phyloP scores from a whole-genome alignment of 1,140 invertebrate genomes.

The Aphelinus atriplicis region DNA sequence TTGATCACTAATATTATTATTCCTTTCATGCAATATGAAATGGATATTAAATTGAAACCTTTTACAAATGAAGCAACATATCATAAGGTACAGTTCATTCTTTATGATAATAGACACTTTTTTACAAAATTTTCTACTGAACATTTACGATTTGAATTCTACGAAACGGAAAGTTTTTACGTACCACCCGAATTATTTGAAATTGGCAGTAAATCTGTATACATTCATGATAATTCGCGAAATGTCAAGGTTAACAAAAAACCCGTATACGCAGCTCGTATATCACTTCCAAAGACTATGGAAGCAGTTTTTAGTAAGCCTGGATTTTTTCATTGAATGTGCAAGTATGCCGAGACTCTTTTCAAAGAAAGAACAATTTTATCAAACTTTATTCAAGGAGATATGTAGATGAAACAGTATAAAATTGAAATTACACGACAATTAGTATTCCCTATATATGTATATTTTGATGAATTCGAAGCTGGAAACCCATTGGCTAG shows the following conservation, averaged over 20 bases:
- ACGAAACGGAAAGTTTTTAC: neutral
- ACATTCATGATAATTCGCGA: neutral
- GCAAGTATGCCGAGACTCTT: conserved; percentile 22
- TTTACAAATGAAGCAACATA: neutral
- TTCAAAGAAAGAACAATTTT: conserved; percentile 15
- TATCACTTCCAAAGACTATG: conserved; percentile 33
- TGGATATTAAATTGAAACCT: conserved; percentile 16
- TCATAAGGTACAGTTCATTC: conserved; percentile 28
- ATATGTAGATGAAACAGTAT: conserved; percentile 40
- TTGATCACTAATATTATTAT: conserved; percentile 31
- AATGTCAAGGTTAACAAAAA: conserved; percentile 21
- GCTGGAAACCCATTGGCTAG: conserved; percentile 39
- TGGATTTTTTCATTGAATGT: conserved; percentile 27
- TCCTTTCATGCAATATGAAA: conserved; percentile 33
- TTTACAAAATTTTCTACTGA: neutral
- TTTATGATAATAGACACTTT: conserved; percentile 16
- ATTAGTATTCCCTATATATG: conserved; percentile 32
- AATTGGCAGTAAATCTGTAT: neutral
- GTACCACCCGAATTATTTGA: neutral
- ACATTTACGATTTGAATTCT: neutral
- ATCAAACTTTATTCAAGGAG: conserved; percentile 36
- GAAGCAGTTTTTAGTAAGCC: conserved; percentile 28
- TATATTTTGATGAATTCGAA: conserved; percentile 43
- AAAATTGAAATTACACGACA: conserved; percentile 30
- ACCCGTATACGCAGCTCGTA: conserved; percentile 29